Evolutionary conservation across 2,888 invertebrate genomes (phyloP), one percentile per base, ranked within the genome.

Genomic region (Stratiomys singularior): DNA sequence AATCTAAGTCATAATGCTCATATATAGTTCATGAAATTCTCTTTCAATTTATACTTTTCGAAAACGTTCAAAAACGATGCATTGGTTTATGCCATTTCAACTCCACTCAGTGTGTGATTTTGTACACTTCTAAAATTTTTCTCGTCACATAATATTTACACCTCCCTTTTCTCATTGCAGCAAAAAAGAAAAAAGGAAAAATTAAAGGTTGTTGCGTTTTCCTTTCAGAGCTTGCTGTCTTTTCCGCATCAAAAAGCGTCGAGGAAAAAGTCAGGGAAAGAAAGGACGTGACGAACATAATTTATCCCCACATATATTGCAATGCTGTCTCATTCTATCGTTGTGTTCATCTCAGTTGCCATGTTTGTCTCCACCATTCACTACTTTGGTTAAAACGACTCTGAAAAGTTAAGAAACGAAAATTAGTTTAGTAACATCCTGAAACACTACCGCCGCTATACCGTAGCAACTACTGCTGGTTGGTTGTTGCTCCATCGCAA

Each of bases 331-430:
- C 11, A 15, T 60, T 11, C 56, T 56, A 23, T 60, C 60, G 60
- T 25, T 18, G 18, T n/a, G 7, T 60, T 60, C 60, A 25, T 60
- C 60, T 23, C 60, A 23, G 60, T 15, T 25, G 60, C 25, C 25
- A 11, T 69, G 69, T 25, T 60, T 58, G 74, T 37, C 60, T 74
- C 37, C 74, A 47, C 37, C 74, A 47, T 47, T 69, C 21, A 69
- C 69, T 46, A 69, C 58, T 76, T 47, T 76, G 79, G 79, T 77
- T 77, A 79, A 77, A 74, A 79, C 77, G 78, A 78, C 79, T 79
- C 78, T 74, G 76, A 78, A 79, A 79, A 79, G 79, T 79, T 79
- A 79, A 79, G 79, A 79, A 79, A 79, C 78, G 79, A 79, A 79
- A 79, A 79, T 79, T 79, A 79, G 79, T 79, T 79, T 79, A 79